phyloP scores from a whole-genome alignment of 2,797 vertebrate species.

The Acanthiza pusilla region DNA sequence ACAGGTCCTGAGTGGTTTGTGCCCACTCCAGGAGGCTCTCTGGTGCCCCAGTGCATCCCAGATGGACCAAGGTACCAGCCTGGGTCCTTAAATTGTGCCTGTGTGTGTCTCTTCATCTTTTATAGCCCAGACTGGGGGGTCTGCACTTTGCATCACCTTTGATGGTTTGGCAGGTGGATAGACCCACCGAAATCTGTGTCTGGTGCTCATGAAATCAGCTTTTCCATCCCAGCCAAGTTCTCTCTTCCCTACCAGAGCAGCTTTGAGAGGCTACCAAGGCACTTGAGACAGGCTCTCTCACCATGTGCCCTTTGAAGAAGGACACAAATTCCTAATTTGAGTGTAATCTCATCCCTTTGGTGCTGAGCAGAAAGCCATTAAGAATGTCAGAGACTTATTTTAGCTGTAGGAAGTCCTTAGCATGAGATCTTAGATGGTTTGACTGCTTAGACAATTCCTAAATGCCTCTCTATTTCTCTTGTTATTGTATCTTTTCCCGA shows the following conservation, averaged over 20 bases:
- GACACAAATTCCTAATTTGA: neutral
- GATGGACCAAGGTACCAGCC: neutral
- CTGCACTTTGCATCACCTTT: neutral
- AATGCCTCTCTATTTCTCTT: neutral
- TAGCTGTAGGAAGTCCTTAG: neutral
- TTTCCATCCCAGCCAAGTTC: neutral
- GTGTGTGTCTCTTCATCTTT: neutral
- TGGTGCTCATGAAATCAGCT: neutral
- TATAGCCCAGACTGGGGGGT: neutral
- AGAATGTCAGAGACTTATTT: neutral
- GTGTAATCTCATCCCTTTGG: neutral
- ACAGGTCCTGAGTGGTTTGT: neutral
- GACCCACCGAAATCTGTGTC: neutral
- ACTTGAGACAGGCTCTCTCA: neutral
- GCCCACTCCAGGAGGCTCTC: neutral
- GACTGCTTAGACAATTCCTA: neutral
- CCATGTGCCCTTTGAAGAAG: neutral
- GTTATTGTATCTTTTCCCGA: neutral
- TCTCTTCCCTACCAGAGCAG: neutral
- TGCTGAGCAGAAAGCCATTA: neutral
- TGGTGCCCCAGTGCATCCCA: neutral
- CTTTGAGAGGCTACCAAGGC: neutral
- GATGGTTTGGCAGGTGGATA: neutral
- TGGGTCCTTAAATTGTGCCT: neutral
- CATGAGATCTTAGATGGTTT: neutral